Base-by-base conservation (phyloP, 2,113 vertebrate species). In the Micromys minutus region DNA sequence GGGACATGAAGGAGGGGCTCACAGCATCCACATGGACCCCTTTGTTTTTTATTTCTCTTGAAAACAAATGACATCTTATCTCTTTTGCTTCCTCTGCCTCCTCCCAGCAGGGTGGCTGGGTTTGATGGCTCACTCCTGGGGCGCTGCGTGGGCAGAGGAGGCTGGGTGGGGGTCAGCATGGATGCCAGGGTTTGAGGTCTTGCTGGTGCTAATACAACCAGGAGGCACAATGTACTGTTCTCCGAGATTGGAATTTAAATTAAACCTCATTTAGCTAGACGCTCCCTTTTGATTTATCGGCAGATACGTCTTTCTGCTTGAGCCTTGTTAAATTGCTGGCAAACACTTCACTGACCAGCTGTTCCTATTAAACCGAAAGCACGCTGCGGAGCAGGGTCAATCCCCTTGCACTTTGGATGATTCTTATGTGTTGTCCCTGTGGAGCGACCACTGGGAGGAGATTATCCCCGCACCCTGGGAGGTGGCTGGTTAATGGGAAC, bases 341-440 rank as follows among this genome's bases (percentile, higher is more conserved):
- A 96, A 98, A 97, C 97, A 98, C 98, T 98, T 98, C 98, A 98
- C 96, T 98, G 98, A 97, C 98, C 98, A 98, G 98, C 98, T 98
- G 98, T 98, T 98, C 97, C 98, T 98, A 98, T 98, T 98, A 98
- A 98, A 97, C 95, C 31, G 1, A 94, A 97, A 93, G 97, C 97
- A 67, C 19, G 47, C 93, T 0, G 61, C 34, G n/a, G 98, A 98
- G 97, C 84, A 13, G 96, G 98, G 97, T 98, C 98, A 96, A 87
- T 94, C 96, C 95, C 0, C 3, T 93, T 83, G 96, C 97, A 86
- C 93, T 97, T 95, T 97, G 89, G 96, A 93, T 19, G 22, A 90
- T 94, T 97, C 96, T 97, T 7, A 0, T 74, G 39, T 17, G 3
- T 24, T 16, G 75, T 97, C 96, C 98, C 97, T 1, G 5, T 1